A percentile compares a stretch with the other conserved stretches of the same genome.
Conservation (phyloP, 2,113 vertebrate species). For the Leptodactylus fuscus region DNA sequence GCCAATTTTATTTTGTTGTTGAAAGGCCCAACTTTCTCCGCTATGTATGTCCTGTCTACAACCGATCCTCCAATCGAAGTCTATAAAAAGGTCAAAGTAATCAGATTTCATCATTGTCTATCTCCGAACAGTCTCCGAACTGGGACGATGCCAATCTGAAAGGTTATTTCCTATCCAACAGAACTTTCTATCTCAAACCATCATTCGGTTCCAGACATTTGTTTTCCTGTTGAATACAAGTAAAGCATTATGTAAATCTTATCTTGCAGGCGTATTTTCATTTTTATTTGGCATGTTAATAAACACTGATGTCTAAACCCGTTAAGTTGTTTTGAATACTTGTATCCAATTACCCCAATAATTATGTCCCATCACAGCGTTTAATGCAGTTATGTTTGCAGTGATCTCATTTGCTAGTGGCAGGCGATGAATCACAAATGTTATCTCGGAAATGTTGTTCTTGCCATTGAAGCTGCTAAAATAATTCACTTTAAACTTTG, state of each 20-base stretch:
- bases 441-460: constrained; percentile 46
- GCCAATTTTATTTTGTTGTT: neutral
- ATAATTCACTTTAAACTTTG: constrained; percentile 46
- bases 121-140: neutral
- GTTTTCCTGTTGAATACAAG: constrained; percentile 4
- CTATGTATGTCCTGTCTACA: neutral
- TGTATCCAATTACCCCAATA: constrained; percentile 52
- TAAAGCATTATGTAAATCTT: constrained; percentile 35
- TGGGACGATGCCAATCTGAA: constrained; percentile 19
- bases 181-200: neutral
- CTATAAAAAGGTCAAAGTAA: constrained; percentile 14
- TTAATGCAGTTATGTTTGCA: constrained; percentile 56
- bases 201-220: neutral
- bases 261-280: constrained; percentile 36
- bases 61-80: neutral
- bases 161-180: constrained; percentile 2
- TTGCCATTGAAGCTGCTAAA: constrained; percentile 31
- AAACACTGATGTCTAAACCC: constrained; percentile 54
- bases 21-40: neutral
- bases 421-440: constrained; percentile 54
- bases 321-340: constrained; percentile 50
- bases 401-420: constrained; percentile 51
- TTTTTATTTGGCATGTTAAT: constrained; percentile 59
- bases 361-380: constrained; percentile 52
- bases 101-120: neutral